phyloP scores from a whole-genome alignment of 2,797 vertebrate genomes.

The Austrolebias charrua region DNA sequence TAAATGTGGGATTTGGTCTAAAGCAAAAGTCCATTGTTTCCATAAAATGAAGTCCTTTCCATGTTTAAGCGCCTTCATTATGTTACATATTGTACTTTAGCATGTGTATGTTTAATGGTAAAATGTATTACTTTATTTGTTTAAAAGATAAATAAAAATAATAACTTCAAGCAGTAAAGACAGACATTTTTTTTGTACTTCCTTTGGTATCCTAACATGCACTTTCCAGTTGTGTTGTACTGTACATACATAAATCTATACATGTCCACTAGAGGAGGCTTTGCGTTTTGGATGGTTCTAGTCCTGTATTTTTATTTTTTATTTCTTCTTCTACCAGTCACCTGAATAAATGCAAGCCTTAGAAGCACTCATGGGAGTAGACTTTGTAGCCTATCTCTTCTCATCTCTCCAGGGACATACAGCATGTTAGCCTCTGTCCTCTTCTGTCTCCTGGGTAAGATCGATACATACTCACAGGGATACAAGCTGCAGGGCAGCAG shows the following conservation, averaged over 20 bases:
- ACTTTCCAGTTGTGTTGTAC: constrained; percentile 7
- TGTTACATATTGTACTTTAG: too few relatives aligned
- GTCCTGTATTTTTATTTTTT: neutral
- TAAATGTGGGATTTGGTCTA: neutral
- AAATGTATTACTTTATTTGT: neutral
- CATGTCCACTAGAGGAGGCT: constrained; percentile 49
- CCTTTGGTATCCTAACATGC: neutral
- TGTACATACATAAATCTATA: constrained; percentile 17
- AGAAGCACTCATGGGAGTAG: constrained; percentile 19
- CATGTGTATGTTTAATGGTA: too few relatives aligned
- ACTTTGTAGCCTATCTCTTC: constrained; percentile 8
- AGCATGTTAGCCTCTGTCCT: constrained; percentile 31
- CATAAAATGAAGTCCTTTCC: too few relatives aligned
- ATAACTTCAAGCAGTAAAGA: neutral
- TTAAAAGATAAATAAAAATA: neutral
- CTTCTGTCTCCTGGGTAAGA: constrained; percentile 39
- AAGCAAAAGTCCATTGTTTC: too few relatives aligned
- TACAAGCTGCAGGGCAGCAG: constrained; percentile 28
- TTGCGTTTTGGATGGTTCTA: constrained; percentile 13
- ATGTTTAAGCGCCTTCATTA: too few relatives aligned
- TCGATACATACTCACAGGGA: constrained; percentile 46
- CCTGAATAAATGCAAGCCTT: constrained; percentile 43
- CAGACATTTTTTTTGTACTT: neutral
- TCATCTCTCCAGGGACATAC: constrained; percentile 34
- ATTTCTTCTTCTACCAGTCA: constrained; percentile 36